Base-by-base conservation (phyloP, 2,797 vertebrate genomes). In the Neosilurus hyrtlii region DNA sequence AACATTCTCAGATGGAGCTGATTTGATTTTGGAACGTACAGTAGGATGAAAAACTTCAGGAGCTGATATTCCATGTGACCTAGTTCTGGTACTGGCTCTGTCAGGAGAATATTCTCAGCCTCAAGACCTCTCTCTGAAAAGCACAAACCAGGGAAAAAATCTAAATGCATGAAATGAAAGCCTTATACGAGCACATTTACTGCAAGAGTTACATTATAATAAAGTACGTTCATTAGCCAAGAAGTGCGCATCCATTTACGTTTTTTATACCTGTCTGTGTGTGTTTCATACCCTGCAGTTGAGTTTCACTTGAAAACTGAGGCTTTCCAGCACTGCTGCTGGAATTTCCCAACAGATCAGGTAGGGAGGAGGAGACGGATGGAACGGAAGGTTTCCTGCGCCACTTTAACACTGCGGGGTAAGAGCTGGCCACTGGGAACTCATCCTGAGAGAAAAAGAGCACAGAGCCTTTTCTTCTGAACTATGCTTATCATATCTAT, bases 401-500 rank as follows among this genome's bases (percentile, higher is more conserved):
- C 97, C 97, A 99, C 87, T 97, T 98, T 88, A 97, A 89, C 89
- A 94, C 93, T 35, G 94, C 92, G 0, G 94, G 92, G 82, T 92
- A 95, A 82, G 94, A 95, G 35, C 96, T 95, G 0, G 95, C 94
- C 66, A 94, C 94, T 0, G 93, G 93, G 83, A 93, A 94, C 88
- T 94, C 94, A 14, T 94, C 93, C 93, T 94, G 89, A 70, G n/a
- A 54, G 66, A 37, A 74, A 56, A 22, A 77, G 10, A 30, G 12
- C 62, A 61, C 51, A 67, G 59, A 49, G 20, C 51, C n/a, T 73
- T 56, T 70, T 9, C 37, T 70, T 37, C 22, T 49, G 18, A 73
- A 24, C 51, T 30, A 72, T 54, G 14, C 15, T 10, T 35, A 30
- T 26, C 7, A 73, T 30, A 14, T 51, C 43, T 71, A 9, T 15